Evolutionary conservation across 2,888 invertebrate species (phyloP).

Genomic region (Eupithecia insigniata): DNA sequence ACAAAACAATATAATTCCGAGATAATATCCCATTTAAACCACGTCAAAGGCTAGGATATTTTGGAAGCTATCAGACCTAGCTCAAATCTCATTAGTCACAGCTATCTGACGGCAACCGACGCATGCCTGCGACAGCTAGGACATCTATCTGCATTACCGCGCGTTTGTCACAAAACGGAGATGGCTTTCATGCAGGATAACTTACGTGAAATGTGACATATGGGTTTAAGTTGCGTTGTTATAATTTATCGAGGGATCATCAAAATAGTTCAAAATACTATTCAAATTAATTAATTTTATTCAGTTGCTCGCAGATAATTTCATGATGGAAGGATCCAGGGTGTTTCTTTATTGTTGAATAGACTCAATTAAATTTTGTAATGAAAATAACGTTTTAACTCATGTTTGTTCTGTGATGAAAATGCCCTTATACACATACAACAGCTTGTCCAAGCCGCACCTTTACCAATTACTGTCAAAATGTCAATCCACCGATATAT

Average conservation of each 20-base stretch:
- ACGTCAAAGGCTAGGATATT: background rate
- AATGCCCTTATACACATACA: background rate
- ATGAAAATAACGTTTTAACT: background rate
- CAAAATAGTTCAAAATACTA: too few relatives aligned
- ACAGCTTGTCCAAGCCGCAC: background rate
- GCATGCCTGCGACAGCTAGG: background rate
- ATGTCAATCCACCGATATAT: background rate
- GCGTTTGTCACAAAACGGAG: background rate
- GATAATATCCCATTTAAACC: background rate
- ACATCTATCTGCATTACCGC: conserved; percentile 5
- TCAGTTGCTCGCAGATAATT: too few relatives aligned
- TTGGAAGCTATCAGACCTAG: background rate
- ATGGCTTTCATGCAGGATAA: background rate
- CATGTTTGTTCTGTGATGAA: background rate
- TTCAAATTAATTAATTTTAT: too few relatives aligned
- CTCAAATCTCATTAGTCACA: background rate
- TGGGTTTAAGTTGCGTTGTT: background rate
- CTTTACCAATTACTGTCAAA: conserved; percentile 13
- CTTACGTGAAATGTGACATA: background rate
- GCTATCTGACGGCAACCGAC: background rate
- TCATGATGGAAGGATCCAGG: too few relatives aligned
- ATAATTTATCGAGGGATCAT: background rate
- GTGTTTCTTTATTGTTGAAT: background rate
- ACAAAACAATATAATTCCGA: background rate
- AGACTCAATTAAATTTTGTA: background rate